Percentiles rank a stretch among this genome's conserved stretches.
These are phyloP conservation scores for Lymantria dispar DNA, from an alignment of 2,888 invertebrate genomes.

Conservation along the genomic window DNA sequence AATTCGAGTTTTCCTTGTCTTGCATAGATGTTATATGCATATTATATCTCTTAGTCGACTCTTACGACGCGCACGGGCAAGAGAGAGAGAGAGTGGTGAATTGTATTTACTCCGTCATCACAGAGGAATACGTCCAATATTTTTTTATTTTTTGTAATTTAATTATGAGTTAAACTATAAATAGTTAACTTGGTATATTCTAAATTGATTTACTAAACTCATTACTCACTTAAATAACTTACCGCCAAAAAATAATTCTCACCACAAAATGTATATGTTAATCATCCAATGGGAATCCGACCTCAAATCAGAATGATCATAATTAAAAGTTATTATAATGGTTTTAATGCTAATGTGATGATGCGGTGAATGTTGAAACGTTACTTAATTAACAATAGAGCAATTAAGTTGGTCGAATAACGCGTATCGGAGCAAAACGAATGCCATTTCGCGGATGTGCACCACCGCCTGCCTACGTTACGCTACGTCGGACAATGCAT, in stretches of 20 bases:
- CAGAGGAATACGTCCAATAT: too few species aligned
- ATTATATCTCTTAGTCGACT: too few species aligned
- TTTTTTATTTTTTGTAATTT: too few species aligned
- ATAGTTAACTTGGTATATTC: too few species aligned
- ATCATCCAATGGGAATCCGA: conserved; percentile 4
- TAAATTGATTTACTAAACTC: too few species aligned
- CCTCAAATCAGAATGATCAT: conserved; percentile 34
- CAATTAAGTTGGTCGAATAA: conserved; percentile 72
- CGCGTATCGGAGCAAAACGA: conserved; percentile 67
- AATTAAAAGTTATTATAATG: conserved; percentile 55
- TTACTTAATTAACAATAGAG: conserved; percentile 81
- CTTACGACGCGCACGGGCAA: too few species aligned
- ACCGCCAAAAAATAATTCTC: background rate
- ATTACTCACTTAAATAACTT: too few species aligned
- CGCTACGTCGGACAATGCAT: conserved; percentile 68
- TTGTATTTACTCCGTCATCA: too few species aligned
- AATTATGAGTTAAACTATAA: too few species aligned
- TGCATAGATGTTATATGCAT: too few species aligned
- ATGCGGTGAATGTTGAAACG: conserved; percentile 70
- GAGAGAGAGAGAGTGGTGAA: too few species aligned
- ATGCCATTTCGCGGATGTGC: conserved; percentile 57
- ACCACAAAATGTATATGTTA: background rate
- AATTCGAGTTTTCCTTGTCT: too few species aligned
- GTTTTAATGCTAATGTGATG: conserved; percentile 59
- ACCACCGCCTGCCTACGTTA: conserved; percentile 44